These are phyloP conservation scores for Sturnus vulgaris DNA, from an alignment of 2,113 vertebrate genomes.

Conservation along the genomic window DNA sequence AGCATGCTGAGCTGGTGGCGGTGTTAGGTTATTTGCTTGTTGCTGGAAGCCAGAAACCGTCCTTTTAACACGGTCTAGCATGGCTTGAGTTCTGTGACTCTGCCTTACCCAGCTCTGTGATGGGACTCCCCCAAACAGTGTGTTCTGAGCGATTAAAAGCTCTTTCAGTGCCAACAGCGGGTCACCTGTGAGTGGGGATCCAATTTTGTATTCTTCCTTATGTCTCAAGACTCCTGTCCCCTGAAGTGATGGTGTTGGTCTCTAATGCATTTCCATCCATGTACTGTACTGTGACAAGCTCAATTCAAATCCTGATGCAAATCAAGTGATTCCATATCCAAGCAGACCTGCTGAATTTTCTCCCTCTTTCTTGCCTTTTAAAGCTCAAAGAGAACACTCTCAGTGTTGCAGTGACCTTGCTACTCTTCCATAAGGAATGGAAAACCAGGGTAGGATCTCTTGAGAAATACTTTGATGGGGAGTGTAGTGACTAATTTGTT, in stretches of 20 bases:
- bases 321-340: not conserved
- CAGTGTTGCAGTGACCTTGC: not conserved
- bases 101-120: not conserved
- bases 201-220: not conserved
- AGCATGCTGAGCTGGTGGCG: accelerated
- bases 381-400: not conserved
- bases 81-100: not conserved
- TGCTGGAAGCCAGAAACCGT: not conserved
- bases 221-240: accelerated
- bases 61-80: not conserved
- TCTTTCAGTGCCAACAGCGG: not conserved
- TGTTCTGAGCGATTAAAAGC: not conserved
- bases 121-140: not conserved
- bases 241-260: not conserved
- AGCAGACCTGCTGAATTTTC: not conserved
- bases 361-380: not conserved
- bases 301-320: not conserved
- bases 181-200: not conserved
- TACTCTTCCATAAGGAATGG: not conserved
- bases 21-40: not conserved
- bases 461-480: not conserved
- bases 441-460: not conserved
- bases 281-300: not conserved
- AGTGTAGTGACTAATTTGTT: not conserved
- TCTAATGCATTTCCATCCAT: not conserved